Conservation (phyloP, 2,888 invertebrate species). For the Agrotis segetum region DNA sequence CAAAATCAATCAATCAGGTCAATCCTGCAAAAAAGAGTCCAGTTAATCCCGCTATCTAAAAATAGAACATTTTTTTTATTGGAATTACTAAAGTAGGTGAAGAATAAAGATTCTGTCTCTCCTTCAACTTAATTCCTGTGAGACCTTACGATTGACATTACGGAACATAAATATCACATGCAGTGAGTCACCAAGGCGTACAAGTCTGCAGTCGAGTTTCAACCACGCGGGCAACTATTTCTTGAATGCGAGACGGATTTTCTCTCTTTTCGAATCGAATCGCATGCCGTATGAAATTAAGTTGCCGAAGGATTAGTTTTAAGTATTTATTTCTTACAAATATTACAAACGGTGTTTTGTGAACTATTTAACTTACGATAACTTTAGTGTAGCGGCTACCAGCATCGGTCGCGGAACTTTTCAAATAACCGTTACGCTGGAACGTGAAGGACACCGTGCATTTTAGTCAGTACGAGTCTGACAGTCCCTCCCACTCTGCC, state of each 20-base stretch:
- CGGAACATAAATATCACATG: slow-evolving; percentile 49
- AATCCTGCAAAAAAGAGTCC: no score
- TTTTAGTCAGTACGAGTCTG: no score
- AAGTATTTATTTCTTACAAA: neutral
- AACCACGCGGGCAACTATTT: slow-evolving; percentile 48
- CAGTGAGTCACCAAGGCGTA: slow-evolving; percentile 47
- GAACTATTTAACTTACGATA: neutral
- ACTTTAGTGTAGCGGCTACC: neutral
- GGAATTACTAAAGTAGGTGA: slow-evolving; percentile 30
- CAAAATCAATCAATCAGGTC: no score
- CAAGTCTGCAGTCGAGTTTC: slow-evolving; percentile 41
- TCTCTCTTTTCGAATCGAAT: slow-evolving; percentile 43
- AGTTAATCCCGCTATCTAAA: no score
- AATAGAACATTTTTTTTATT: no score
- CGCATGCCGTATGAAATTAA: slow-evolving; percentile 14
- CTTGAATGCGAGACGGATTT: slow-evolving; percentile 39
- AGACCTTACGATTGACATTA: slow-evolving; percentile 57
- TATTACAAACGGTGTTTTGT: neutral
- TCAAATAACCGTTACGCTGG: no score
- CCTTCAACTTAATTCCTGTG: slow-evolving; percentile 45
- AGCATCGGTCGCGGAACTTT: no score
- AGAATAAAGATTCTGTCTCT: slow-evolving; percentile 11
- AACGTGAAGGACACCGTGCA: no score
- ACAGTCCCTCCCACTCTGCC: no score
- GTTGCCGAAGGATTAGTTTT: slow-evolving; percentile 25